Base-by-base conservation (phyloP, 23 tunicate species). In the Phallusia fumigata region DNA sequence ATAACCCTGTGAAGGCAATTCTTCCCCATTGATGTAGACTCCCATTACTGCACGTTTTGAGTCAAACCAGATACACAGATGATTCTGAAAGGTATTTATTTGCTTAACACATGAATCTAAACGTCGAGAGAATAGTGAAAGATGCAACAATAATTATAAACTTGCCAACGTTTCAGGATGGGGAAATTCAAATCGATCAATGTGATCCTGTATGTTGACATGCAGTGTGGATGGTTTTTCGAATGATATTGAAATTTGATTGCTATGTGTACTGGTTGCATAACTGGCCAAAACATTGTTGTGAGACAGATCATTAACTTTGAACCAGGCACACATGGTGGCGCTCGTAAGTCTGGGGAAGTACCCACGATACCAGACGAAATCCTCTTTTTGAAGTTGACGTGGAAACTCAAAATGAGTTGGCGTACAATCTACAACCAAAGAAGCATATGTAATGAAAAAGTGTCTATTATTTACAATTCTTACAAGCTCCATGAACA, bases 361-460 rank as follows among this genome's bases (percentile, higher is more conserved):
- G 81, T 77, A 35, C 49, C 10, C 10, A 2, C 81, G 53, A 19
- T 77, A 77, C 30, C 81, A 19, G n/a, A 77, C 81, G 58, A 30
- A 77, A 36, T 77, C 81, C 12, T 32, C 36, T 19, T 18, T 77
- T 45, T 77, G 81, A 1, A 30, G 53, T 21, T 21, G n/a, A 21
- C 81, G 81, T 28, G 81, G 81, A 77, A 77, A 77, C 30, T 35
- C 34, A 30, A 77, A 77, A 16, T 16, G 33, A 5, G 36, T 77
- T 19, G 12, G 19, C 5, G 81, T 32, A 30, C 81, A 77, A 45
- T 45, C 81, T 77, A 45, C 10, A 45, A 58, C n/a, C n/a, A n/a
- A n/a, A n/a, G n/a, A n/a, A n/a, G n/a, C n/a, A n/a, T n/a, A n/a
- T n/a, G n/a, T 51, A 51, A 51, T 51, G 18, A 51, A 51, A 13